phyloP scores from a whole-genome alignment of 2,797 vertebrate genomes.

The Xiphophorus birchmanni region DNA sequence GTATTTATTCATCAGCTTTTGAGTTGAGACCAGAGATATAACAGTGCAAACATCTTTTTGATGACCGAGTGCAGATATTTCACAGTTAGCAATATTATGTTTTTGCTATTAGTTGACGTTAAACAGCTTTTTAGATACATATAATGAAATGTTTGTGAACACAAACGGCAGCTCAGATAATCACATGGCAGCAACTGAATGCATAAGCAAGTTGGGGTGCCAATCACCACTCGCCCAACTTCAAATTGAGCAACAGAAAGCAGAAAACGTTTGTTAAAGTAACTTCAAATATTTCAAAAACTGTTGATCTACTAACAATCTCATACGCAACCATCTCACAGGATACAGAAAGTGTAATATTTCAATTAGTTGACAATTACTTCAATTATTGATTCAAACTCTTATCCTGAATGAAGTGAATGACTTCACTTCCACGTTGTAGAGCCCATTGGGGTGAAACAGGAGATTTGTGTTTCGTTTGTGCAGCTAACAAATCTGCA shows the following conservation, averaged over 20 bases:
- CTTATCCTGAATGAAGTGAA: not conserved
- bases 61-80: not conserved
- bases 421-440: not conserved
- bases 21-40: not conserved
- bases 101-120: not conserved
- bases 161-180: not conserved
- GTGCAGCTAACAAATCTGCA: not conserved
- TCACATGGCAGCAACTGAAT: not conserved
- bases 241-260: not conserved
- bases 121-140: not conserved
- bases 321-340: not conserved
- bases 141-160: not conserved
- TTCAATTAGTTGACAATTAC: no score
- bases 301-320: not conserved
- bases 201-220: not conserved
- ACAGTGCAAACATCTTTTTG: not conserved
- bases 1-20: conserved; percentile 52
- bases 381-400: not conserved
- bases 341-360: not conserved
- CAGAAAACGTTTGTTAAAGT: not conserved
- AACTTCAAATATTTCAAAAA: not conserved
- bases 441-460: not conserved
- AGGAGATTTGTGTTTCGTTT: not conserved
- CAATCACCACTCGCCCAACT: not conserved
- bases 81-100: not conserved